phyloP scores from a whole-genome alignment of 2,888 invertebrate species.

The Opisthograptis luteolata region DNA sequence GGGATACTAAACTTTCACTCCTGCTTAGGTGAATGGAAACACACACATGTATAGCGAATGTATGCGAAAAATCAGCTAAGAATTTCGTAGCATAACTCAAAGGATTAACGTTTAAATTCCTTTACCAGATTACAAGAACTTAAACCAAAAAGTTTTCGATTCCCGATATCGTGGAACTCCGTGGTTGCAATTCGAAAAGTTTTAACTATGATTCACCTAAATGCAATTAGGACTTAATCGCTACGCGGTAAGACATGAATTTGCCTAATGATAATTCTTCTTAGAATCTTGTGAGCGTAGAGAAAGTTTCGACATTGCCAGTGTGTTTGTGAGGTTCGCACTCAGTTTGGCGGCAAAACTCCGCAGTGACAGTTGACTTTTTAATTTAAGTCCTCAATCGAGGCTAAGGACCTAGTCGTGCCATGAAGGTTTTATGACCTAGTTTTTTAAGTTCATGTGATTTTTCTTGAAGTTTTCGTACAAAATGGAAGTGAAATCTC shows the following conservation, averaged over 20 bases:
- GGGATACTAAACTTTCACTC: conserved; percentile 34
- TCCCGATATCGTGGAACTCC: conserved; percentile 43
- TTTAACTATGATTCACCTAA: conserved; percentile 38
- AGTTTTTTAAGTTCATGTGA: conserved; percentile 12
- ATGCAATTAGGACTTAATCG: conserved; percentile 36
- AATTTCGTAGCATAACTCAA: conserved; percentile 20
- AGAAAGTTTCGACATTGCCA: conserved; percentile 48
- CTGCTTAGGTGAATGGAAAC: conserved; percentile 57
- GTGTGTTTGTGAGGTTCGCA: conserved; percentile 47
- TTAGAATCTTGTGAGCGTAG: conserved; percentile 35
- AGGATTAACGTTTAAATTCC: conserved; percentile 27
- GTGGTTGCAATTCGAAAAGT: conserved; percentile 20
- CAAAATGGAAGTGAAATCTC: conserved; percentile 43
- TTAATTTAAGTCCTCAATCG: conserved; percentile 33
- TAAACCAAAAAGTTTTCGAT: conserved; percentile 47
- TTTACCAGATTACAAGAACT: conserved; percentile 36
- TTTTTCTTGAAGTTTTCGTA: conserved; percentile 12
- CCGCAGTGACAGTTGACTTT: conserved; percentile 50
- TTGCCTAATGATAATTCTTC: conserved; percentile 40
- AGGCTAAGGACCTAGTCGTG: conserved; percentile 26
- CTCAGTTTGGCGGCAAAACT: conserved; percentile 76
- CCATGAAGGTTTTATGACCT: conserved; percentile 33
- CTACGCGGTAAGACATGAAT: conserved; percentile 34
- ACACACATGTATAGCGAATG: conserved; percentile 45
- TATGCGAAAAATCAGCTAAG: conserved; percentile 14